A percentile compares a stretch with the other conserved stretches of the same genome.
These are phyloP conservation scores for Drosophila subquinaria DNA, from an alignment of 2,888 invertebrate species.

Conservation along the genomic window DNA sequence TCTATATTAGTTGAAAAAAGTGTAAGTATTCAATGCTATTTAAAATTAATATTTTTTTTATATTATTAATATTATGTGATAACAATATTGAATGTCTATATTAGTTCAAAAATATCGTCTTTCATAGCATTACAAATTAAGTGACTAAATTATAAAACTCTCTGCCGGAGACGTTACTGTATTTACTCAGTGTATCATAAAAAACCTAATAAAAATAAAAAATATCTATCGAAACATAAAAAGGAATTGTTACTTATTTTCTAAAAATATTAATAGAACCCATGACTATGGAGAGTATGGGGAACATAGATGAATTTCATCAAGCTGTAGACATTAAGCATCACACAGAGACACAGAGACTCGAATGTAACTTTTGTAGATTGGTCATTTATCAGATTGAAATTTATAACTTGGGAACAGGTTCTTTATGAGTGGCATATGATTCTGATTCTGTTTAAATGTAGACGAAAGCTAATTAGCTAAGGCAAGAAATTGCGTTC, in stretches of 20 bases:
- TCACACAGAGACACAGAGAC: constrained; percentile 13
- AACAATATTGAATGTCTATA: not conserved
- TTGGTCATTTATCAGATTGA: constrained; percentile 30
- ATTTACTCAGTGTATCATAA: not conserved
- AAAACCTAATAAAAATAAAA: not conserved
- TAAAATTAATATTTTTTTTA: not conserved
- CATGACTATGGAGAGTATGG: not conserved
- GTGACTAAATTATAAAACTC: not conserved
- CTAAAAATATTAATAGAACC: not conserved
- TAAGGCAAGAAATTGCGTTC: constrained; percentile 47
- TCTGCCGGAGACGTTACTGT: not conserved
- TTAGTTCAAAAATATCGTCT: not conserved
- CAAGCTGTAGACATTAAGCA: constrained; percentile 9
- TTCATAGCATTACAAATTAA: not conserved
- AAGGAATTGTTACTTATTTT: not conserved
- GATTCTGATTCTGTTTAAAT: constrained; percentile 23
- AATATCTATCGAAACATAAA: not conserved
- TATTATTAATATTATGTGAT: not conserved
- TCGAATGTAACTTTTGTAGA: not conserved
- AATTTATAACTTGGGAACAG: constrained; percentile 39
- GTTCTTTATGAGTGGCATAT: constrained; percentile 17
- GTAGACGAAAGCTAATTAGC: constrained; percentile 38
- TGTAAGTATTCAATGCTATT: too few species aligned
- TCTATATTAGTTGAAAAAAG: too few species aligned
- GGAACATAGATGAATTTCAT: constrained; percentile 23